Base-by-base conservation (phyloP, 1,140 invertebrate species). In the Drosophila melanica region DNA sequence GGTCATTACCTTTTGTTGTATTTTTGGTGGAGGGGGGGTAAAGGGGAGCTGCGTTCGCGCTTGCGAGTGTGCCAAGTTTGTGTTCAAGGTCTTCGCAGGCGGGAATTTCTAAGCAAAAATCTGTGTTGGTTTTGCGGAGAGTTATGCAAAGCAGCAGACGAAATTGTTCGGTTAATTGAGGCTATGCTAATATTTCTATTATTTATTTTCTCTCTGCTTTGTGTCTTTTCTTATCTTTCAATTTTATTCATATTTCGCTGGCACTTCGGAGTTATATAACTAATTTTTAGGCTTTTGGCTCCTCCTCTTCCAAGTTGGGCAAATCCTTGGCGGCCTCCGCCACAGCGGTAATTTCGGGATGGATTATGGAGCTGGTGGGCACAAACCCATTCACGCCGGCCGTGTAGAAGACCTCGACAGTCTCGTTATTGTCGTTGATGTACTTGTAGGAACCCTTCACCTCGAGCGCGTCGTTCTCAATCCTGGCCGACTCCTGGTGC, bases 331-430 rank as follows among this genome's bases (percentile, higher is more conserved):
- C 90, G 9, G 75, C 84, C 45, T 78, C 74, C 12, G 90, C 90
- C 1, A 77, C 81, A 1, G 76, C 69, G 4, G 89, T 75, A 18
- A 92, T 92, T 39, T 91, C 90, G 0, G 77, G 44, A 58, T 85
- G 74, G 8, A 92, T 90, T 0, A 66, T 77, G 0, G 53, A 33
- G 5, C 90, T 78, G 4, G 67, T 62, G 1, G 90, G 90, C 4
- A 92, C 89, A 33, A 90, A 92, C 33, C 90, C 90, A 45, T 92
- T 91, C 20, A 72, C 65, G 45, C 87, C 90, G 4, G 90, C 90
- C 1, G 90, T 92, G 37, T 92, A 92, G 65, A 70, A 74, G 3
- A 92, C 90, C 58, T 78, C 75, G 2, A 92, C 86, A 9, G 75
- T 68, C 8, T 90, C 48, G 23, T 86, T 90, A 0, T 60, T 16